Evolutionary conservation across 1,140 invertebrate genomes (phyloP).

Genomic region (Apis cerana): DNA sequence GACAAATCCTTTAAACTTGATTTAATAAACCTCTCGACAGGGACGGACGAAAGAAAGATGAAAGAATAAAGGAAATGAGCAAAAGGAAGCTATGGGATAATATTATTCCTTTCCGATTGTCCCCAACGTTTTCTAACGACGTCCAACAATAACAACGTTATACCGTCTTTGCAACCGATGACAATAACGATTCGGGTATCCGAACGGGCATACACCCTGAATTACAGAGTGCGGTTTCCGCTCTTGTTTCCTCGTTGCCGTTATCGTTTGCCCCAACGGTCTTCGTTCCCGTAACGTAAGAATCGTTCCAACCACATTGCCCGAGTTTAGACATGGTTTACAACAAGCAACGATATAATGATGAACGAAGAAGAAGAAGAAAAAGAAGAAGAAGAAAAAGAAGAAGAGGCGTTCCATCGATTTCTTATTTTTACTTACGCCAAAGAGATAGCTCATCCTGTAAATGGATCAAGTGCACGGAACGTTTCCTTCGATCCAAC

Average conservation of each 20-base stretch:
- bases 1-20: slow-evolving; percentile 4
- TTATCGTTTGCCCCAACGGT: slow-evolving; percentile 57
- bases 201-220: slow-evolving; percentile 19
- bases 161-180: slow-evolving; percentile 13
- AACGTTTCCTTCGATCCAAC: slow-evolving; percentile 32
- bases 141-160: slow-evolving; percentile 47
- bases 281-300: slow-evolving; percentile 40
- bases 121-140: slow-evolving; percentile 7
- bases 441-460: slow-evolving; percentile 46
- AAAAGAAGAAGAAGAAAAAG: not conserved
- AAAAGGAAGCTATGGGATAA: slow-evolving; percentile 17
- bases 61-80: not conserved
- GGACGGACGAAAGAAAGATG: not conserved
- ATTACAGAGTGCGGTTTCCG: slow-evolving; percentile 43
- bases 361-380: not conserved
- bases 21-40: slow-evolving; percentile 17
- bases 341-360: not conserved
- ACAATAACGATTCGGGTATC: slow-evolving; percentile 47
- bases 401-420: slow-evolving; percentile 39
- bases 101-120: slow-evolving; percentile 30
- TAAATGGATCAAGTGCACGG: slow-evolving; percentile 61
- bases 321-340: not conserved
- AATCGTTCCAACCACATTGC: slow-evolving; percentile 20
- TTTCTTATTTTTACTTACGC: slow-evolving; percentile 58
- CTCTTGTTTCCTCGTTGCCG: slow-evolving; percentile 34